Conservation (phyloP, 2,113 vertebrate genomes). For the Ceratotherium simum region DNA sequence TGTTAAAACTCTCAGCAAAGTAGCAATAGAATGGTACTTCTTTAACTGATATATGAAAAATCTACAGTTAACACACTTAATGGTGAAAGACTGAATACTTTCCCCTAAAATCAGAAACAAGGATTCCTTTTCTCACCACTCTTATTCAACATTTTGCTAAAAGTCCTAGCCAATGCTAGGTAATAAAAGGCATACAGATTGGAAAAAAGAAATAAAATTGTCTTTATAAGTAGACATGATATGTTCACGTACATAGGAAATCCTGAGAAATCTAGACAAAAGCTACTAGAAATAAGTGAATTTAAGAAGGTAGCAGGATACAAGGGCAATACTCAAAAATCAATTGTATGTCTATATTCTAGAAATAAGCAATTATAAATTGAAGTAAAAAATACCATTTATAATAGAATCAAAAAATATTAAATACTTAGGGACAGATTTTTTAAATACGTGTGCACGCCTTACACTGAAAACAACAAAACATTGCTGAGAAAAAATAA, state of each 20-base stretch:
- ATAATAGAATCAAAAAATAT: neutral
- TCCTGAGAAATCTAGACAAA: neutral
- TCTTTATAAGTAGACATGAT: neutral
- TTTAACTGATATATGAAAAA: neutral
- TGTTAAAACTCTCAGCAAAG: neutral
- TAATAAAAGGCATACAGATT: neutral
- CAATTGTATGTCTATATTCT: neutral
- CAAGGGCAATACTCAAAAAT: neutral
- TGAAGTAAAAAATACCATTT: neutral
- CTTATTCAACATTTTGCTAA: slow-evolving; percentile 26
- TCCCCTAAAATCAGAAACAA: slow-evolving; percentile 26
- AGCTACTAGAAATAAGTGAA: neutral
- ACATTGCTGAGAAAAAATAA: slow-evolving; percentile 41
- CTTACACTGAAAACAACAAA: neutral
- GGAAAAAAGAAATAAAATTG: neutral
- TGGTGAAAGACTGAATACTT: neutral
- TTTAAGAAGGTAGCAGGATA: neutral
- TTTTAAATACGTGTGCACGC: neutral
- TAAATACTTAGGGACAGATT: neutral
- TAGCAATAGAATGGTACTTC: neutral
- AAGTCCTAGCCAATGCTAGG: neutral
- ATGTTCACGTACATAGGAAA: neutral
- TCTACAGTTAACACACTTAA: neutral
- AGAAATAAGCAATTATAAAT: neutral
- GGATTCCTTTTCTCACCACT: neutral